phyloP scores from a whole-genome alignment of 1,140 invertebrate genomes.

The Drosophila pseudoananassae region DNA sequence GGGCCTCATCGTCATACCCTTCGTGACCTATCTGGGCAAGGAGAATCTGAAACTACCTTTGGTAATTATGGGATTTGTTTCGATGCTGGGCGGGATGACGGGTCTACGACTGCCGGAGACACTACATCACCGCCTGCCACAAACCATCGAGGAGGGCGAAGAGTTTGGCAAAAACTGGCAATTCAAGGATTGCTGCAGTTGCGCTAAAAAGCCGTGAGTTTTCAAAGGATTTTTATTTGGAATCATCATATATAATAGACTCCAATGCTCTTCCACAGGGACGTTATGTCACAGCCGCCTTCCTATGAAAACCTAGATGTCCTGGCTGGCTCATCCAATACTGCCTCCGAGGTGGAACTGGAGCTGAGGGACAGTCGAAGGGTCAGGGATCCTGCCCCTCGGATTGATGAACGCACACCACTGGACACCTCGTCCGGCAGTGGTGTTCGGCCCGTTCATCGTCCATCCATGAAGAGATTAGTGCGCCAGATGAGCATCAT shows the following conservation, averaged over 20 bases:
- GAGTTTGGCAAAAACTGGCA: constrained; percentile 94
- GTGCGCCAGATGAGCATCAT: constrained; percentile 90
- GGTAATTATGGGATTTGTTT: constrained; percentile 91
- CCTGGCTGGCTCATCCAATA: constrained; percentile 84
- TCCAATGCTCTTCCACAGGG: constrained; percentile 11
- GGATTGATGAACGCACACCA: constrained; percentile 82
- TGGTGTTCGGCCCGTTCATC: constrained; percentile 61
- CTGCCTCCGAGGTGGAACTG: constrained; percentile 63
- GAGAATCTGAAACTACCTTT: constrained; percentile 92
- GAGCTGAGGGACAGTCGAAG: constrained; percentile 58
- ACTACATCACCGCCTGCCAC: constrained; percentile 90
- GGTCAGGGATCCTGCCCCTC: constrained; percentile 22
- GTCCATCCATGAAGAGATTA: constrained; percentile 87
- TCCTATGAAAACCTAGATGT: constrained; percentile 88
- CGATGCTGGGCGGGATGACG: constrained; percentile 91
- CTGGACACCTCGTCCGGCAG: constrained; percentile 66
- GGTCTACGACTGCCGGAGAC: constrained; percentile 92
- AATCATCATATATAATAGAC: neutral
- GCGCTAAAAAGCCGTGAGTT: constrained; percentile 87
- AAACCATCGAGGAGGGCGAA: constrained; percentile 94
- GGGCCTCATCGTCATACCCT: constrained; percentile 94
- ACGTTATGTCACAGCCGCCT: constrained; percentile 73
- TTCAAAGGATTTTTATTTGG: neutral
- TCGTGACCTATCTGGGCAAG: constrained; percentile 94
- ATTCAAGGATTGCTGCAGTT: constrained; percentile 88